Evolutionary conservation across 2,888 invertebrate genomes (phyloP).

Genomic region (Callyntrura sp.): DNA sequence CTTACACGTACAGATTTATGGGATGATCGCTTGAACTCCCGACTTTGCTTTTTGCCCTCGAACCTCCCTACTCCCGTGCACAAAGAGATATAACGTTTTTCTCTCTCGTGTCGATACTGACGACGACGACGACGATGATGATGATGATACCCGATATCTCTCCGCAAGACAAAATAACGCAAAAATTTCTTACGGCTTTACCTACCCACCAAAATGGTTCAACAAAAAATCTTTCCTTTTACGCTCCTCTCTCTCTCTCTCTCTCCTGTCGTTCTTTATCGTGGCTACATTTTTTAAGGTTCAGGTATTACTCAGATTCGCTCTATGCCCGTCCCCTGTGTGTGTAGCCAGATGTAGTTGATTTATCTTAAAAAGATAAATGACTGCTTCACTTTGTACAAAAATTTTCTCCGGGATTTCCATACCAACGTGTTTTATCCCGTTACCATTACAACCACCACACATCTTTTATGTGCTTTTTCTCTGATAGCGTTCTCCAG

Average conservation of each 20-base stretch:
- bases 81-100: slow-evolving; percentile 16
- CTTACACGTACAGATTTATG: slow-evolving; percentile 35
- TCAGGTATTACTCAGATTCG: slow-evolving; percentile 46
- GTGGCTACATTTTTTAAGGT: slow-evolving; percentile 60
- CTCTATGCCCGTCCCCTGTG: slow-evolving; percentile 45
- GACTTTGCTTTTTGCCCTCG: slow-evolving; percentile 8
- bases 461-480: too few species aligned
- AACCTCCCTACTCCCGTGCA: neutral
- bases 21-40: slow-evolving; percentile 49
- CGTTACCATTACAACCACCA: too few species aligned
- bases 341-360: too few species aligned
- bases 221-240: slow-evolving; percentile 40
- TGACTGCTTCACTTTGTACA: slow-evolving; percentile 38
- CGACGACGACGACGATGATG: neutral
- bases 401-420: too few species aligned
- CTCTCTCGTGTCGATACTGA: too few species aligned
- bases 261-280: neutral
- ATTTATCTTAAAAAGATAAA: slow-evolving; percentile 70
- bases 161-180: neutral
- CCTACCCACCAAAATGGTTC: slow-evolving; percentile 11
- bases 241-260: neutral
- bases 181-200: neutral
- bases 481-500: slow-evolving; percentile 7
- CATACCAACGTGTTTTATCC: too few species aligned
- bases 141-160: slow-evolving; percentile 54